phyloP scores from a whole-genome alignment of 2,888 invertebrate genomes.

The Pollenia amentaria region DNA sequence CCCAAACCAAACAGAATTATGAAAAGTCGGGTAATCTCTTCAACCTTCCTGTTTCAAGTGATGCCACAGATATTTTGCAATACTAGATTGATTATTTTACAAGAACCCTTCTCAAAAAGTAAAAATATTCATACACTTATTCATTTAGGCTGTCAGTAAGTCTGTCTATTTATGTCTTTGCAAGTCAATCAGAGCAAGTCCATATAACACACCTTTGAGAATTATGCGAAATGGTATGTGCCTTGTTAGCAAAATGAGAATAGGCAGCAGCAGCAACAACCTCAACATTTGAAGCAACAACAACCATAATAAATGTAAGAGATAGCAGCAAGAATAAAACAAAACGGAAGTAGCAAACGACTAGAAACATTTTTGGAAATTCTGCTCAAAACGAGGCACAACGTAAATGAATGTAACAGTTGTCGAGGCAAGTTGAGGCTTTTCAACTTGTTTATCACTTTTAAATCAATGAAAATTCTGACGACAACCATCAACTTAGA shows the following conservation, averaged over 20 bases:
- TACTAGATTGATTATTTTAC: conserved; percentile 45
- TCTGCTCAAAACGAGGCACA: no score
- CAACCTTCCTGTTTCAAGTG: conserved; percentile 10
- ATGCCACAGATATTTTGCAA: conserved; percentile 41
- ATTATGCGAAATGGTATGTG: conserved; percentile 37
- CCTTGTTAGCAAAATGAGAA: conserved; percentile 44
- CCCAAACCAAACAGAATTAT: conserved; percentile 3
- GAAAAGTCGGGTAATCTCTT: not conserved
- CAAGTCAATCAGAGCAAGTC: not conserved
- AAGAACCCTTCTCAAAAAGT: not conserved
- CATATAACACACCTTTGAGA: conserved; percentile 46
- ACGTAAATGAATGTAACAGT: not conserved
- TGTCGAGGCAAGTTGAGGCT: conserved; percentile 10
- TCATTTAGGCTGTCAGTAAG: not conserved
- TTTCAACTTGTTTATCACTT: conserved; percentile 47
- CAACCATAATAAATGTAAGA: not conserved
- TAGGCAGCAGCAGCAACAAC: conserved; percentile 1
- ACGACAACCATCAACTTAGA: conserved; percentile 37
- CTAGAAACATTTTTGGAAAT: not conserved
- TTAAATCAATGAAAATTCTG: conserved; percentile 49
- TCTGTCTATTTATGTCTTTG: not conserved
- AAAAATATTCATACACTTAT: not conserved
- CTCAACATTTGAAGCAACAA: not conserved
- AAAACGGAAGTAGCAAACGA: conserved; percentile 1
- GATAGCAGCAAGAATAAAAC: conserved; percentile 1